phyloP scores from a whole-genome alignment of 2,888 invertebrate genomes.

The Caenorhabditis sp. region DNA sequence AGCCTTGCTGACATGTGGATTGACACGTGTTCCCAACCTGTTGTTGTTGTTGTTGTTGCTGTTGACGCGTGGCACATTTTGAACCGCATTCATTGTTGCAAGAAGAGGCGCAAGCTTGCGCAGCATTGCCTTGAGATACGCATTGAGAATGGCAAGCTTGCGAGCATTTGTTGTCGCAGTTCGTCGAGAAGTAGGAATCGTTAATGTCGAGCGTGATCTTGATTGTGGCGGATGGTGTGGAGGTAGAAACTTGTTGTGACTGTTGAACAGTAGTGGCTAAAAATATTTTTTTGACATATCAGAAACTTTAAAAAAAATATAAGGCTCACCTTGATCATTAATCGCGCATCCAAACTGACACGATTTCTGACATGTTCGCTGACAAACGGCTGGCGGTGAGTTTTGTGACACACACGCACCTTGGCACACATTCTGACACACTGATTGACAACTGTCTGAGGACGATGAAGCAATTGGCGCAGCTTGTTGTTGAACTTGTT shows the following conservation, averaged over 20 bases:
- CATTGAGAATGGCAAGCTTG: constrained; percentile 53
- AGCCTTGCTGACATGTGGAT: constrained; percentile 34
- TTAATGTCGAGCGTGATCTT: constrained; percentile 49
- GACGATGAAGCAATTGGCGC: constrained; percentile 1
- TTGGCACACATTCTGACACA: constrained; percentile 50
- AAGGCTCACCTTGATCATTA: constrained; percentile 16
- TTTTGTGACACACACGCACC: constrained; percentile 47
- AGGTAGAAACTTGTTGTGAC: not conserved
- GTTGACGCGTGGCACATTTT: constrained; percentile 35
- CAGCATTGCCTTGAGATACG: constrained; percentile 49
- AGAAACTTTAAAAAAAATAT: not conserved
- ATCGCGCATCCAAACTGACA: constrained; percentile 48
- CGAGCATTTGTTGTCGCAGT: constrained; percentile 44
- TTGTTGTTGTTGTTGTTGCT: not conserved
- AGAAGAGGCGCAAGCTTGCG: constrained; percentile 37
- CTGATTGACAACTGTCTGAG: constrained; percentile 32
- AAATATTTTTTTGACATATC: not conserved
- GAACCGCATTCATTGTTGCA: constrained; percentile 39
- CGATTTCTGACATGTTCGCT: constrained; percentile 42
- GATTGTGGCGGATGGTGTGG: constrained; percentile 13
- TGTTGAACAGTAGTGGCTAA: not conserved
- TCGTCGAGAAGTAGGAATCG: constrained; percentile 48
- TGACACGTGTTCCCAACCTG: constrained; percentile 27
- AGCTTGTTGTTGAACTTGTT: not conserved
- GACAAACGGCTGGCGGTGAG: constrained; percentile 44